Evolutionary conservation across 2,797 vertebrate species (phyloP), one percentile per base, ranked within the genome.

Genomic region (Manis javanica): DNA sequence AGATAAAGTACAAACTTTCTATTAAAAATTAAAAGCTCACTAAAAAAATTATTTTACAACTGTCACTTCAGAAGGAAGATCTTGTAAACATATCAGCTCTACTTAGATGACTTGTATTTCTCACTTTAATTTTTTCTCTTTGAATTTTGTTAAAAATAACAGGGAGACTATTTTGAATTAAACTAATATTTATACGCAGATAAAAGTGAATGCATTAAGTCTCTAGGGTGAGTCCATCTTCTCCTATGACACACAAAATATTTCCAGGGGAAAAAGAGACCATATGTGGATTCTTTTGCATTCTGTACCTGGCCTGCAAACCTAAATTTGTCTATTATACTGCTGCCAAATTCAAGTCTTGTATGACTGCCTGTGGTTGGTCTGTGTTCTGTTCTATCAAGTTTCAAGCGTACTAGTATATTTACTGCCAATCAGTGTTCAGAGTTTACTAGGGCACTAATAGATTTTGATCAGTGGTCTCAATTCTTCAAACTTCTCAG

Each of bases 361-460:
- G 1, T 69, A 7, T 68, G 71, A 84, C 39, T 75, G 39, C 53
- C 42, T 21, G 1, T 90, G 37, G 14, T 94, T 84, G 53, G 39
- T 57, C 37, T 79, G 39, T 93, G 26, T 68, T 63, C 34, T 69
- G 13, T 77, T 94, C 46, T 63, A 57, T 96, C 84, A 85, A 61
- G 37, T 64, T 95, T 39, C 19, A 46, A 94, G 90, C 9, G 79
- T 83, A 55, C 34, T 71, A 26, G 55, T 90, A 1, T 94, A 55
- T 59, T 97, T 96, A 90, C 39, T 91, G 72, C 75, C 87, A 90
- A 81, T 86, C 66, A 95, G 0, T 88, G 83, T 93, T n/a, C 24
- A 91, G 39, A 51, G 42, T 95, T 96, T 94, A 55, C 92, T 84
- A 31, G 66, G 94, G 83, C 51, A 31, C 15, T 74, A 94, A 93